These are phyloP conservation scores for Promerops cafer DNA, from an alignment of 2,113 vertebrate genomes.

Conservation along the genomic window DNA sequence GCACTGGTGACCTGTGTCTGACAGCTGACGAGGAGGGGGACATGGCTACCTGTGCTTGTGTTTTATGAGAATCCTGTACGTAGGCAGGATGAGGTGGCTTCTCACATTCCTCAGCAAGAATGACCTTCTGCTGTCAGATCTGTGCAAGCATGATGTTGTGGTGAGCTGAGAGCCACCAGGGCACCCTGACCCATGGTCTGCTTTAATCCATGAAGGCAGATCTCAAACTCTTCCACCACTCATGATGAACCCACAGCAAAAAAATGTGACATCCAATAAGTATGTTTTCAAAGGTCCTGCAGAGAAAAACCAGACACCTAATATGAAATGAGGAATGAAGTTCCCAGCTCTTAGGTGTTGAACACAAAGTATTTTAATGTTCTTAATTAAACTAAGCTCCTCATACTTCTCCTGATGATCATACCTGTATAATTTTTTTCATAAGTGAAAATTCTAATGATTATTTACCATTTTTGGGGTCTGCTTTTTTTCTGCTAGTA, in stretches of 20 bases:
- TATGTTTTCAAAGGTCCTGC: neutral
- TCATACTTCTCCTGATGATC: neutral
- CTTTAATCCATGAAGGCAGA: neutral
- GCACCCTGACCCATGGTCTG: fast-evolving
- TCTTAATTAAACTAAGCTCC: neutral
- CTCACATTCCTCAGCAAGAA: too few relatives aligned
- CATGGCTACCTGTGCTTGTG: fast-evolving
- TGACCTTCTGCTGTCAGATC: neutral
- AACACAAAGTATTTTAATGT: neutral
- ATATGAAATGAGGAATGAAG: neutral
- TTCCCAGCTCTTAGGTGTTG: neutral
- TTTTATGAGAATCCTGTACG: neutral
- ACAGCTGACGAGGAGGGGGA: neutral
- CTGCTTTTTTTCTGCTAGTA: neutral
- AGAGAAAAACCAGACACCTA: neutral
- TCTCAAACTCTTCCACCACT: neutral
- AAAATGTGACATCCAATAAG: neutral
- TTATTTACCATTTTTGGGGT: neutral
- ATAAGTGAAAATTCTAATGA: neutral
- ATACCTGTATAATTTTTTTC: neutral
- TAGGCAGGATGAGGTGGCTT: neutral
- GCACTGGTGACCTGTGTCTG: neutral
- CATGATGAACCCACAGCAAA: neutral
- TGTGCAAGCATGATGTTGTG: fast-evolving
- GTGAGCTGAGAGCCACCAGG: neutral